phyloP scores from a whole-genome alignment of 1,140 invertebrate species.

The Cheumatopsyche charites region DNA sequence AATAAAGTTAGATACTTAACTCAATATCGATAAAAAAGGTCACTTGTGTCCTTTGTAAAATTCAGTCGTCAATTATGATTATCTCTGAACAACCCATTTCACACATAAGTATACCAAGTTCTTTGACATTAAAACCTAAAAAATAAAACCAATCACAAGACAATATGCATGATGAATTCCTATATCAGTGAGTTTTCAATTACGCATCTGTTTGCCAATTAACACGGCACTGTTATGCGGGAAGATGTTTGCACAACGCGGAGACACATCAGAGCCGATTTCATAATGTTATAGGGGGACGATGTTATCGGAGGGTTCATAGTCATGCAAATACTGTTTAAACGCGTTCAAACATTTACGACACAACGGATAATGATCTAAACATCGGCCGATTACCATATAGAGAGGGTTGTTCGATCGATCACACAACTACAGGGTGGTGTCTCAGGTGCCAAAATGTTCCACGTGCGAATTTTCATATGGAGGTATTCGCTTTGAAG shows the following conservation, averaged over 20 bases:
- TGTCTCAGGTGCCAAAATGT: background rate
- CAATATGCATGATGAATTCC: too few relatives aligned
- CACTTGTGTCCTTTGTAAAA: too few relatives aligned
- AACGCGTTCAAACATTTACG: conserved; percentile 21
- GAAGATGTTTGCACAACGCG: background rate
- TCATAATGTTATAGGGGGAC: too few relatives aligned
- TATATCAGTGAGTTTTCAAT: background rate
- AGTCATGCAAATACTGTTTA: conserved; percentile 25
- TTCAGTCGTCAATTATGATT: too few relatives aligned
- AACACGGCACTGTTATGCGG: background rate
- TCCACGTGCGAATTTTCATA: background rate
- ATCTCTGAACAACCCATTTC: too few relatives aligned
- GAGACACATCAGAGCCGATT: background rate
- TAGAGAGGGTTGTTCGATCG: background rate
- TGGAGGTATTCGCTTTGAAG: background rate
- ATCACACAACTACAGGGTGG: background rate
- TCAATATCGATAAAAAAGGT: too few relatives aligned
- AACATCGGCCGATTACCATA: conserved; percentile 18
- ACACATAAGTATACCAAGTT: too few relatives aligned
- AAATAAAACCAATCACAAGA: background rate
- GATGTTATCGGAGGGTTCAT: background rate
- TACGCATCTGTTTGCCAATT: conserved; percentile 23
- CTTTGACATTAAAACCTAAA: too few relatives aligned
- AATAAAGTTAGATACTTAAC: too few relatives aligned
- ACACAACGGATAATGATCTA: conserved; percentile 25